Evolutionary conservation across 2,888 invertebrate genomes (phyloP), one percentile per base, ranked within the genome.

Genomic region (Erebia ligea): DNA sequence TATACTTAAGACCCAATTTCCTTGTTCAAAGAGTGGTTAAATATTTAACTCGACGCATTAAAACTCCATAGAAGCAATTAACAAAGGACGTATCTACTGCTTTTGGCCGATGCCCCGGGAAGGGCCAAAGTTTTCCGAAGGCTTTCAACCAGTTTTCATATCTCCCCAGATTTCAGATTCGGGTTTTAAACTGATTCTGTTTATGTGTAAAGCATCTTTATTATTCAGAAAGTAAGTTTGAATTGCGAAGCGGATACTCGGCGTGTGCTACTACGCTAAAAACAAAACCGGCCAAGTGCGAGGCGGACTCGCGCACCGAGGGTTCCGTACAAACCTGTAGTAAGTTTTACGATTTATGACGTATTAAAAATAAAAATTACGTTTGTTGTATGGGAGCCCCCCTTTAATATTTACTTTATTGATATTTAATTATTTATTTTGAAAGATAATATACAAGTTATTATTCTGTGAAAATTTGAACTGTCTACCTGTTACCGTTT

Each of bases 101-200:
- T 15, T 6, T n/a, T 50, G 50, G 50, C 15, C 1, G 8, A 50
- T 50, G 15, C 1, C 6, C 1, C 6, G 19, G 34, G n/a, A 34
- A 13, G 34, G 57, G 25, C 4, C n/a, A 2, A 58, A 58, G 2
- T 34, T 57, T 34, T 34, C 34, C 34, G 34, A 34, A 13, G 11
- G 34, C 57, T 58, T 58, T 58, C 57, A 58, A 58, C 19, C n/a
- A 34, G 34, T 58, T 58, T 58, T 57, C 15, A 58, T 34, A n/a
- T 58, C 57, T 58, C 15, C 15, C 34, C 25, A 34, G 57, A 34
- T 58, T 58, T 58, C 57, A 13, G 57, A 8, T 19, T 9, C 34
- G 34, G n/a, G 34, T 21, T 58, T 9, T 58, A n/a, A 58, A 58
- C 6, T 25, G 57, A 57, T 34, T 34, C 34, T n/a, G 34, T 58